Conservation (phyloP, 2,797 vertebrate genomes). For the Tamandua tetradactyla region DNA sequence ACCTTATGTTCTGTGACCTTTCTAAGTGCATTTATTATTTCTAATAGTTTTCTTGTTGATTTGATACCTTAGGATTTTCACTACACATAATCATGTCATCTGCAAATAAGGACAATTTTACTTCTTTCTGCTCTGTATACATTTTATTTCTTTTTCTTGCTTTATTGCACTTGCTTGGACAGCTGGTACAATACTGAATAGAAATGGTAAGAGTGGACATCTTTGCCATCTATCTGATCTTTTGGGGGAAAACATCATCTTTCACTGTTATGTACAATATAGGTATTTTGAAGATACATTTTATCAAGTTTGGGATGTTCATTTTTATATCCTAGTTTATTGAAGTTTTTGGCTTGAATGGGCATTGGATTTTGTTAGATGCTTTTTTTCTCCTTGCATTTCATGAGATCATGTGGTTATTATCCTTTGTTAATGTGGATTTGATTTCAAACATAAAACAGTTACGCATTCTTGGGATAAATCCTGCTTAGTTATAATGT, state of each 20-base stretch:
- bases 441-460: neutral
- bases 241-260: neutral
- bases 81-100: too few species aligned
- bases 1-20: neutral
- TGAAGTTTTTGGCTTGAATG: conserved; percentile 8
- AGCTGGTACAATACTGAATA: neutral
- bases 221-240: neutral
- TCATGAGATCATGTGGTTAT: neutral
- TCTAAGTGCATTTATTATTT: neutral
- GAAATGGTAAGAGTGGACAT: neutral
- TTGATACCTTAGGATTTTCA: neutral
- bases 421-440: neutral
- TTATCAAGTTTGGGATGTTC: neutral
- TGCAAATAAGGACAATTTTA: neutral
- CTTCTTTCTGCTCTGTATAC: neutral
- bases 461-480: neutral
- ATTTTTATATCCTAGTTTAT: neutral
- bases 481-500: neutral
- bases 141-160: neutral
- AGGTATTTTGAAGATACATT: neutral
- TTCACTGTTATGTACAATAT: neutral
- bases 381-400: neutral
- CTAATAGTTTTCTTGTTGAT: neutral
- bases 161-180: neutral
- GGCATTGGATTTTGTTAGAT: neutral